phyloP scores from a whole-genome alignment of 2,113 vertebrate species.

The Columbina picui region DNA sequence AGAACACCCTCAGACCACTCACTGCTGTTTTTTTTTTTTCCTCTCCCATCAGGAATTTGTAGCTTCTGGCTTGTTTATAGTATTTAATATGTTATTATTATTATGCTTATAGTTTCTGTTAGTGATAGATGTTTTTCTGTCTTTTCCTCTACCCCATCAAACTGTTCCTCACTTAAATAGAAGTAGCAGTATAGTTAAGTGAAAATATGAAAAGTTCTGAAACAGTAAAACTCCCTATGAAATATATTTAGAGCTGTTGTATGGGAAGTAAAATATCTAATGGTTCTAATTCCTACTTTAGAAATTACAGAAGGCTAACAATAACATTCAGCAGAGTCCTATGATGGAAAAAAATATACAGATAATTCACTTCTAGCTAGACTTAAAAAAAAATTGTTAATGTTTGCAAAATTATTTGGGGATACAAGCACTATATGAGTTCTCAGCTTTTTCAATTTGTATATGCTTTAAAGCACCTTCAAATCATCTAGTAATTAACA shows the following conservation, averaged over 20 bases:
- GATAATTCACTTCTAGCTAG: background rate
- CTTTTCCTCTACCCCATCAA: background rate
- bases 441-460: background rate
- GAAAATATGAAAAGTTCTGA: background rate
- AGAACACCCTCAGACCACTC: background rate
- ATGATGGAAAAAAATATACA: background rate
- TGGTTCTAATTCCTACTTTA: background rate
- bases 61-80: background rate
- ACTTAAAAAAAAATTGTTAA: background rate
- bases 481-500: conserved; percentile 3
- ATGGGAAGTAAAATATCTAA: background rate
- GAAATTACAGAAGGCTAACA: background rate
- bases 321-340: background rate
- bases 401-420: background rate
- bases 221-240: background rate
- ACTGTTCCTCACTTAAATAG: background rate
- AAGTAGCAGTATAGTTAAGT: background rate
- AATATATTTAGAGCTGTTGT: background rate
- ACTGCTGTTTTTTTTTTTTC: background rate
- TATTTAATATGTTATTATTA: background rate
- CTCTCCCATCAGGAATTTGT: background rate
- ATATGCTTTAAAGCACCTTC: background rate
- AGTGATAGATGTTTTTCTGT: background rate
- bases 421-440: background rate
- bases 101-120: background rate